These are phyloP conservation scores for Melanargia galathea DNA, from an alignment of 2,888 invertebrate genomes.

Conservation along the genomic window DNA sequence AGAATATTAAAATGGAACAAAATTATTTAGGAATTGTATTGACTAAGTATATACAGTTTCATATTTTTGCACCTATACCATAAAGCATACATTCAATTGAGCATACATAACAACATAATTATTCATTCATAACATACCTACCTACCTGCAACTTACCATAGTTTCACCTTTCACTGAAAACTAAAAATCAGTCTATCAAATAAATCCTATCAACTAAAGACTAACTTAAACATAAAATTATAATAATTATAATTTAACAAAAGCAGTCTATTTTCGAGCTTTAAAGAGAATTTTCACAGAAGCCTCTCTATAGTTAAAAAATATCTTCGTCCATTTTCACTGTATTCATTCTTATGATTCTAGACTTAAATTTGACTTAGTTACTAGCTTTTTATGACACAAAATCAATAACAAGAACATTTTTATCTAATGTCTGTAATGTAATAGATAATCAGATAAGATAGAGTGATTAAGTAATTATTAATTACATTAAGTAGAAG, in stretches of 20 bases:
- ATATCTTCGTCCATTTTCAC: too few relatives aligned
- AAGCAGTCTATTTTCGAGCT: constrained; percentile 22
- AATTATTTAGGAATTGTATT: neutral
- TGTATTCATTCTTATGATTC: neutral
- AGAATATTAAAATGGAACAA: neutral
- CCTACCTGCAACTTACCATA: neutral
- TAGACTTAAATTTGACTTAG: neutral
- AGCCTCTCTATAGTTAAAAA: neutral
- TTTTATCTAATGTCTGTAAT: neutral
- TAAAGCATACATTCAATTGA: neutral
- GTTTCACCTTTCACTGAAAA: constrained; percentile 5
- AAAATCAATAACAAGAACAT: neutral
- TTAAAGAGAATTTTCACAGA: constrained; percentile 8
- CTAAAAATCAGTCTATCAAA: constrained; percentile 24
- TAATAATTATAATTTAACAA: constrained; percentile 12
- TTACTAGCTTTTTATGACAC: neutral
- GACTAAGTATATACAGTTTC: neutral
- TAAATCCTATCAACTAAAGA: neutral
- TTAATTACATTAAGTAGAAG: neutral
- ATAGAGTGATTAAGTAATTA: neutral
- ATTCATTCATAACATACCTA: neutral
- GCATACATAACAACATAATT: neutral
- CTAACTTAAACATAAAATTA: neutral
- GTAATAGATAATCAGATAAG: neutral
- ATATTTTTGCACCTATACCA: neutral